Conservation (phyloP, 2,113 vertebrate genomes). For the Agelaius tricolor region DNA sequence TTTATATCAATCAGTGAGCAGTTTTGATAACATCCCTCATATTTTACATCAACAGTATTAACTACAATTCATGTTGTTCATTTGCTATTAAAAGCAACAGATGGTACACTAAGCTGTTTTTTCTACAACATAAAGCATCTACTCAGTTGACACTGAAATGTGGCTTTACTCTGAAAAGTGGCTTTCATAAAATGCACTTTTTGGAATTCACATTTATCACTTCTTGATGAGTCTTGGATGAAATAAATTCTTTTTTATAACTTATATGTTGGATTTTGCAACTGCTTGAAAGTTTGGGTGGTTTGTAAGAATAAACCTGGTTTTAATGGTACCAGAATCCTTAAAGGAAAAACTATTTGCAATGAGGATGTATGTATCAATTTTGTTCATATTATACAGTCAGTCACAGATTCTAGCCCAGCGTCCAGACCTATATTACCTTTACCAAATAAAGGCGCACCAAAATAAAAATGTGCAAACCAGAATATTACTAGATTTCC, state of each 20-base stretch:
- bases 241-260: not conserved
- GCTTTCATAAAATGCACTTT: not conserved
- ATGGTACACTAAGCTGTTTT: conserved; percentile 9
- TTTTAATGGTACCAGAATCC: not conserved
- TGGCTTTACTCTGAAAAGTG: not conserved
- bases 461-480: not conserved
- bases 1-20: conserved; percentile 20
- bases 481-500: not conserved
- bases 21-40: conserved; percentile 26
- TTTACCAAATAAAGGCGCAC: not conserved
- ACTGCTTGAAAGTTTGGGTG: not conserved
- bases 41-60: conserved; percentile 44
- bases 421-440: not conserved
- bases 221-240: not conserved
- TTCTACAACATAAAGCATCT: not conserved
- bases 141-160: not conserved
- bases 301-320: not conserved
- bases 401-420: not conserved
- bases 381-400: not conserved
- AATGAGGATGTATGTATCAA: not conserved
- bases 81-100: conserved; percentile 38
- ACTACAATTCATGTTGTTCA: not conserved
- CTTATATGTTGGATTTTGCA: not conserved
- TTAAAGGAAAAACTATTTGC: not conserved
- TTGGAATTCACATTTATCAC: not conserved